phyloP scores from a whole-genome alignment of 2,797 vertebrate species.

The Acrocephalus scirpaceus region DNA sequence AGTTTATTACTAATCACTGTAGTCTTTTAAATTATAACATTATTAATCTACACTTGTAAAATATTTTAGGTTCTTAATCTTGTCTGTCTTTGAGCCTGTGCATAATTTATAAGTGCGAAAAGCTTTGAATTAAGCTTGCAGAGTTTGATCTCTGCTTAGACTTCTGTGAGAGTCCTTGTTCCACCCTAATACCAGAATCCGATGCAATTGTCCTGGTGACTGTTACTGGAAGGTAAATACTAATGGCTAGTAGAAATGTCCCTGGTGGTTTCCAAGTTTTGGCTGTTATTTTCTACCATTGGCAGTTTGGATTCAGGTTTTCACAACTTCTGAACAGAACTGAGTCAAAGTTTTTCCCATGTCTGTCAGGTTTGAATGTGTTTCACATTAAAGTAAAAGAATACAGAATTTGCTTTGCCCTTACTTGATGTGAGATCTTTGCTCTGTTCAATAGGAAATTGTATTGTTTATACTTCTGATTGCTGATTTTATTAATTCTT shows the following conservation, averaged over 20 bases:
- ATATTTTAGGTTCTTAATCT: background rate
- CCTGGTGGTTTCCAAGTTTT: background rate
- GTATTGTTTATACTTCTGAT: background rate
- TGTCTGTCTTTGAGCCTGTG: background rate
- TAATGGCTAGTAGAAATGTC: background rate
- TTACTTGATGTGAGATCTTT: background rate
- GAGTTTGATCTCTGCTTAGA: background rate
- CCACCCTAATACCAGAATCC: background rate
- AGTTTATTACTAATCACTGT: background rate
- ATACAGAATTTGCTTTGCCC: background rate
- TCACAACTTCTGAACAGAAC: background rate
- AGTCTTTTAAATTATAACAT: background rate
- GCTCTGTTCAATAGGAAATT: background rate
- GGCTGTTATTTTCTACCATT: background rate
- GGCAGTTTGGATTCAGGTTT: background rate
- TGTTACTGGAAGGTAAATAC: background rate
- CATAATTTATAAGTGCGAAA: background rate
- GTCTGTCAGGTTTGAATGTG: background rate
- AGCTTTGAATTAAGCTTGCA: background rate
- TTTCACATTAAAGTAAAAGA: background rate
- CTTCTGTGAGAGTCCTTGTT: background rate
- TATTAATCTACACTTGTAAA: background rate
- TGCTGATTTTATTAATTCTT: background rate
- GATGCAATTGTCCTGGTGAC: background rate
- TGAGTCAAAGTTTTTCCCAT: background rate